Conservation (phyloP, 2,113 vertebrate genomes). For the Istiophorus platypterus region DNA sequence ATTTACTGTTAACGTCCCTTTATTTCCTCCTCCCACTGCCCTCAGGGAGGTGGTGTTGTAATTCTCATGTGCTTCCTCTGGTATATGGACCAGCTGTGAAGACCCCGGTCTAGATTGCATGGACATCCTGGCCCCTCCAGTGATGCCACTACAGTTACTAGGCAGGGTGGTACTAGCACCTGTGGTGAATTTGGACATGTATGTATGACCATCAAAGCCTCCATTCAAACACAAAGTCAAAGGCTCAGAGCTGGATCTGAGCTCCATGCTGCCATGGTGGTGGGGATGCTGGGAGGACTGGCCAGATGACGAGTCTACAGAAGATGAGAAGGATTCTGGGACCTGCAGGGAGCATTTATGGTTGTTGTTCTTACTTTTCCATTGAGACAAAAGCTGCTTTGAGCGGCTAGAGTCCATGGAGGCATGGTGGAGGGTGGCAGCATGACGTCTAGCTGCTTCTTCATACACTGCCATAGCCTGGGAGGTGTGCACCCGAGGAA, state of each 20-base stretch:
- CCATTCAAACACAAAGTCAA: conserved; percentile 89
- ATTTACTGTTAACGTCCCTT: conserved; percentile 25
- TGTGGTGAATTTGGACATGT: conserved; percentile 89
- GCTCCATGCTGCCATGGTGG: conserved; percentile 89
- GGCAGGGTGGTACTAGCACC: conserved; percentile 88
- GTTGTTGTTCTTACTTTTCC: conserved; percentile 94
- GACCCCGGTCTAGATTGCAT: conserved; percentile 96
- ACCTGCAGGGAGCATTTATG: conserved; percentile 89
- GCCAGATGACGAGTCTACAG: conserved; percentile 86
- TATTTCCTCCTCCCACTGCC: conserved; percentile 62
- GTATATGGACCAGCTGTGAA: conserved; percentile 96
- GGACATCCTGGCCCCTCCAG: conserved; percentile 91
- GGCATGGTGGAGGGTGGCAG: conserved; percentile 89
- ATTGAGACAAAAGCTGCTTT: conserved; percentile 96
- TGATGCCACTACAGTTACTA: conserved; percentile 90
- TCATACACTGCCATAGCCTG: conserved; percentile 87
- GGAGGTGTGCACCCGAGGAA: conserved; percentile 92
- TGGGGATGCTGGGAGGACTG: conserved; percentile 86
- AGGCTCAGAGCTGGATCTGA: conserved; percentile 91
- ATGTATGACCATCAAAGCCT: conserved; percentile 76
- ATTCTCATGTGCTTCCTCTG: conserved; percentile 95
- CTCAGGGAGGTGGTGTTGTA: conserved; percentile 86
- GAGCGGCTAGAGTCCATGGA: conserved; percentile 96
- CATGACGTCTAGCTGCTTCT: conserved; percentile 90
- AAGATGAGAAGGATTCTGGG: conserved; percentile 72